Base-by-base conservation (phyloP, 2,797 vertebrate species). In the Enoplosus armatus region DNA sequence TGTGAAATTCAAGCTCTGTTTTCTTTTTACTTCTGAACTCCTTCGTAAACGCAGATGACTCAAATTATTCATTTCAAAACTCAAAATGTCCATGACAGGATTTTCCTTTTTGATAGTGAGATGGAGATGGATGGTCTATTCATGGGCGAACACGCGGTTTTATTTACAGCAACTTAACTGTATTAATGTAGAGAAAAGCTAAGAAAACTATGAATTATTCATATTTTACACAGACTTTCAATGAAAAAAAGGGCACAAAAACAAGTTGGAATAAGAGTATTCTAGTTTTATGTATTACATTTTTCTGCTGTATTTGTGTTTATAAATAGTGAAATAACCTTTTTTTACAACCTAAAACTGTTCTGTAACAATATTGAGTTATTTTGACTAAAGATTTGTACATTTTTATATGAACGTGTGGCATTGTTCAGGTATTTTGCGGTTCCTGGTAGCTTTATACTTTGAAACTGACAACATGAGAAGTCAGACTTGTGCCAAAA, bases 11-110 rank as follows among this genome's bases (percentile, higher is more conserved):
- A 61, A 37, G 10, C 14, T 35, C 51, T 45, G 14, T 48, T 37
- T 47, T n/a, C n/a, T n/a, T 56, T 35, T 16, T 50, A 37, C 16
- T 41, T 35, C 45, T 54, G 31, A 53, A 35, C 10, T 50, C 6
- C 56, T 67, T 54, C 31, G 12, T 37, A 56, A 14, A 16, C 48
- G 29, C 26, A 20, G 33, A 27, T 43, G 16, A 64, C 37, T 22
- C 63, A 75, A 78, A 33, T 53, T n/a, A 31, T 51, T 79, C 6
- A 41, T 74, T 63, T 80, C 0, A 54, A 75, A 80, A 26, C 41
- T 43, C 39, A 29, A 79, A 33, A 74, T 54, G 41, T 63, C 37
- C 7, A 8, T 15, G 43, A 62, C 41, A 43, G 3, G 35, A 47
- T 62, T 77, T 66, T 75, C 58, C 41, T 72, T n/a, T 81, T 6